Evolutionary conservation across 2,113 vertebrate genomes (phyloP).

Genomic region (Epinephelus moara): DNA sequence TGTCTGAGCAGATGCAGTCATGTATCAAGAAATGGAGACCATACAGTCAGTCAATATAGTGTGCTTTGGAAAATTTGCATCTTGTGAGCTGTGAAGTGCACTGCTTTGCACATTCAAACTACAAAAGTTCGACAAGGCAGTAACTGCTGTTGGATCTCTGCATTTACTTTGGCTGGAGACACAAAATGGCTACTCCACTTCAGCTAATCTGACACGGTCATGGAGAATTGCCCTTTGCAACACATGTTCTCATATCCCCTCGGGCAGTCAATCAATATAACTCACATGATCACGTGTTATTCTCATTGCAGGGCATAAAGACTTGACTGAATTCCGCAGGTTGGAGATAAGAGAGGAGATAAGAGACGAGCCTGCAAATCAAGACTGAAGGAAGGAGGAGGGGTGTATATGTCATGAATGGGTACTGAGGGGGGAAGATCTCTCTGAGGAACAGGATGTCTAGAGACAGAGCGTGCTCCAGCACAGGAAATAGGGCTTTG

Average conservation of each 20-base stretch:
- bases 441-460: slow-evolving; percentile 72
- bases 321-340: not conserved
- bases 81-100: not conserved
- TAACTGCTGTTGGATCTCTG: not conserved
- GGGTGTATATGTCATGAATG: slow-evolving; percentile 2
- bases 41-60: not conserved
- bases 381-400: not conserved
- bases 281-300: slow-evolving; percentile 8
- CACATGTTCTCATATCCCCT: not conserved
- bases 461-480: slow-evolving; percentile 52
- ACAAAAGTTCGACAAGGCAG: not conserved
- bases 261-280: slow-evolving; percentile 35
- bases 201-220: slow-evolving; percentile 2
- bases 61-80: not conserved
- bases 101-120: slow-evolving; percentile 4
- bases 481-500: slow-evolving; percentile 65
- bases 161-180: not conserved
- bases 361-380: slow-evolving; percentile 10
- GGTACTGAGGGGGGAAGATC: slow-evolving; percentile 37
- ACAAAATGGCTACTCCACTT: slow-evolving; percentile 37
- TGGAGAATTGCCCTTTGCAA: not conserved
- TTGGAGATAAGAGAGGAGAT: slow-evolving; percentile 13
- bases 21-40: not conserved
- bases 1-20: not conserved
- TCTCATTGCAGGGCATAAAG: slow-evolving; percentile 4